phyloP scores from a whole-genome alignment of 2,888 invertebrate genomes.

The Icerya purchasi region DNA sequence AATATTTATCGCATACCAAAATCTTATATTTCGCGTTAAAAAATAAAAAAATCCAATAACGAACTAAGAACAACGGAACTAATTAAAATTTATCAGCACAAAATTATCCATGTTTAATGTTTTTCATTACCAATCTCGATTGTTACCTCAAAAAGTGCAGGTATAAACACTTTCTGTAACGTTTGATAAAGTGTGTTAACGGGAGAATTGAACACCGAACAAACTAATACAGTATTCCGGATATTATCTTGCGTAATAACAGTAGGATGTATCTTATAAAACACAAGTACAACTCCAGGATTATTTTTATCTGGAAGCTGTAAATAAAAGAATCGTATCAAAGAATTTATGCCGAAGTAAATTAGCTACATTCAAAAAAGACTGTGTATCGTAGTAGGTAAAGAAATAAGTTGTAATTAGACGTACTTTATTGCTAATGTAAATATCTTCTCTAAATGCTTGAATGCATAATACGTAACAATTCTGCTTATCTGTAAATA shows the following conservation, averaged over 20 bases:
- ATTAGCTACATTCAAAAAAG: no score
- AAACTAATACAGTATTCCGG: conserved; percentile 33
- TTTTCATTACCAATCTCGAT: conserved; percentile 17
- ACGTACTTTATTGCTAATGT: no score
- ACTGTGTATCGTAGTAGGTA: no score
- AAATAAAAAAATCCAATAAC: no score
- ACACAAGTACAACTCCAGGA: conserved; percentile 26
- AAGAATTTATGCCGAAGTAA: no score
- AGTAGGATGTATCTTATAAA: conserved; percentile 37
- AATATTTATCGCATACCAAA: no score
- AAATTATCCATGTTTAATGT: conserved; percentile 19
- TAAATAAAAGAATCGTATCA: neutral
- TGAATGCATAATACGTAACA: neutral
- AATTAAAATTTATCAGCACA: neutral
- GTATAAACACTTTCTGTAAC: conserved; percentile 36
- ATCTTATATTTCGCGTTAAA: no score
- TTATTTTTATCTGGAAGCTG: neutral
- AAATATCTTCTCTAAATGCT: no score
- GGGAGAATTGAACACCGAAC: conserved; percentile 37
- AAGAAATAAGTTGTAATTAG: no score
- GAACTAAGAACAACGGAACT: neutral
- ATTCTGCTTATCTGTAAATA: no score
- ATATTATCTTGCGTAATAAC: conserved; percentile 36
- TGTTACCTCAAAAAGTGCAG: conserved; percentile 26
- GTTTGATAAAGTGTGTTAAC: conserved; percentile 36